Percentiles rank a stretch among this genome's conserved stretches.
These are phyloP conservation scores for Spinus pinus DNA, from an alignment of 2,797 vertebrate species.

Conservation along the genomic window DNA sequence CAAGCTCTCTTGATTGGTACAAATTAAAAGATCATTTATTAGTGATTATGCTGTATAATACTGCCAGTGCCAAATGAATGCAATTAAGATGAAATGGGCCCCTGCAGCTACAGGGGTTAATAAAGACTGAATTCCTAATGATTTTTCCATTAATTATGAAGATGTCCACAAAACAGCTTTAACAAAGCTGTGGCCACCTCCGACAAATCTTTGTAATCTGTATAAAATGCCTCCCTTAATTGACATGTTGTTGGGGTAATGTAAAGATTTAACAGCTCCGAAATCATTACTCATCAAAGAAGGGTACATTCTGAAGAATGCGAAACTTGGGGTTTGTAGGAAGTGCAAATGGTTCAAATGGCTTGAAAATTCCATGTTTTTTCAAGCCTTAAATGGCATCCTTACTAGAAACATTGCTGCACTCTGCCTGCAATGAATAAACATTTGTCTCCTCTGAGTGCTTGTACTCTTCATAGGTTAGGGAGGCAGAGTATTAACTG, in stretches of 20 bases:
- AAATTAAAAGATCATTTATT: conserved; percentile 85
- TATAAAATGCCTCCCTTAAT: conserved; percentile 76
- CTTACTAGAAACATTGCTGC: background rate
- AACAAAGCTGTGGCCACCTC: conserved; percentile 80
- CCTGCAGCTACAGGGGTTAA: conserved; percentile 84
- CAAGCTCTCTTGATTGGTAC: conserved; percentile 79
- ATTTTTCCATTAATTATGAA: conserved; percentile 84
- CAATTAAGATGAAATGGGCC: conserved; percentile 86
- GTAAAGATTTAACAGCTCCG: conserved; percentile 70
- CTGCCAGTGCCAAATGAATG: conserved; percentile 84
- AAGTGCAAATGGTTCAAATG: conserved; percentile 18
- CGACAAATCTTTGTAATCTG: conserved; percentile 78
- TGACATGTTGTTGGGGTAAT: conserved; percentile 72
- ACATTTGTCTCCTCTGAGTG: background rate
- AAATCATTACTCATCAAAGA: conserved; percentile 60
- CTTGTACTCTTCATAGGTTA: background rate
- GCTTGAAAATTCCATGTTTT: conserved; percentile 6
- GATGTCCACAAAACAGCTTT: conserved; percentile 82
- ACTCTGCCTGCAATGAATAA: background rate
- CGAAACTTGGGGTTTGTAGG: background rate
- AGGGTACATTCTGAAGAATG: conserved; percentile 10
- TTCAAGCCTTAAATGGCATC: conserved; percentile 23
- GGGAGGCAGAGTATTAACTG: background rate
- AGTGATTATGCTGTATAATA: conserved; percentile 81
- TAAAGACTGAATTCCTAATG: conserved; percentile 81